Base-by-base conservation (phyloP, 2,888 invertebrate species). In the Tetragonula carbonaria region DNA sequence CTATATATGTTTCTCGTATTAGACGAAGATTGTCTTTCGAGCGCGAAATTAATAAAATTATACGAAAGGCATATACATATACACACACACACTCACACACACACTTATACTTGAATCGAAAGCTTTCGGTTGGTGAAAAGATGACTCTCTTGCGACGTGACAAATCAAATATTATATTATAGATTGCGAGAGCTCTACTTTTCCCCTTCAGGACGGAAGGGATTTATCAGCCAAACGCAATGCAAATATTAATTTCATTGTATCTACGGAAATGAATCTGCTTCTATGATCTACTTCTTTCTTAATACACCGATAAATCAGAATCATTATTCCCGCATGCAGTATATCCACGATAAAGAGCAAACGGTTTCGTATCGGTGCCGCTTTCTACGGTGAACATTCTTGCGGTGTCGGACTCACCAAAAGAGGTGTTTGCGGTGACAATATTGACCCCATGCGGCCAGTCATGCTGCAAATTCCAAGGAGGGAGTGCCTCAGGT, bases 401-500 rank as follows among this genome's bases (percentile, higher is more conserved):
- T 67, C 68, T 80, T 62, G 78, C 53, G 75, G 74, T n/a, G 73
- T 11, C 33, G 18, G 53, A 91, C 95, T 91, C 91, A 96, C 96
- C 95, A 97, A 93, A 59, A 97, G 94, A 23, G 96, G 96, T 18
- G 97, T 96, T 94, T 97, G 97, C 59, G 97, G 97, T 51, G 97
- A 97, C 75, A 97, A 93, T 92, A 97, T 96, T 23, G 97, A 96
- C 21, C 97, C 97, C 80, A 97, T 88, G 21, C 97, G 95, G 66
- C 97, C 97, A 87, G 96, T 95, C 95, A 97, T 96, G 71, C 97
- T 97, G 94, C 96, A 96, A 72, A 96, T 95, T 6, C 96, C 96
- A 71, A 97, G 95, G 87, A 97, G 95, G 28, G 96, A 96, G 91
- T 96, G 96, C 78, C 97, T 95, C 74, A 96, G 94, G 84, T 95